A percentile compares a stretch with the other conserved stretches of the same genome.
Conservation (phyloP, 2,888 invertebrate genomes). For the Eilema sororculum region DNA sequence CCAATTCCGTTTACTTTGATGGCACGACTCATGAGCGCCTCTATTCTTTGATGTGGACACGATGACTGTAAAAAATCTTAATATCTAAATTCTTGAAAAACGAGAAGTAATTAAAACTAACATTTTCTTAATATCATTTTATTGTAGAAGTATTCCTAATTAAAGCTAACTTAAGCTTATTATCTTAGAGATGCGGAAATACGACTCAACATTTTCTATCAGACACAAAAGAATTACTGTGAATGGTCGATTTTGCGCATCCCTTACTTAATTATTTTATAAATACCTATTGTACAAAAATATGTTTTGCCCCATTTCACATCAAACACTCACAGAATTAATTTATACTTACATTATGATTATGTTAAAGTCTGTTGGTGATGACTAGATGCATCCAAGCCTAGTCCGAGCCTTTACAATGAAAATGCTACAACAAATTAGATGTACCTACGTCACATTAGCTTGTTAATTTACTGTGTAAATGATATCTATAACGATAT, state of each 20-base stretch:
- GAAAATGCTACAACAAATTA: slow-evolving; percentile 25
- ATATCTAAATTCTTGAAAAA: slow-evolving; percentile 4
- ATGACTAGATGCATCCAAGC: slow-evolving; percentile 59
- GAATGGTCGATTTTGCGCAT: slow-evolving; percentile 45
- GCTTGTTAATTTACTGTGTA: slow-evolving; percentile 28
- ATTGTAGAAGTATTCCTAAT: slow-evolving; percentile 44
- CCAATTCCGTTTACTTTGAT: slow-evolving; percentile 56
- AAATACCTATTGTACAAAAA: slow-evolving; percentile 49
- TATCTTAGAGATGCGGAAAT: slow-evolving; percentile 47
- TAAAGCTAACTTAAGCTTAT: slow-evolving; percentile 39
- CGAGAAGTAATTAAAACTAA: slow-evolving; percentile 30
- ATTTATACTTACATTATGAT: slow-evolving; percentile 25
- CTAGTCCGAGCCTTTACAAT: slow-evolving; percentile 50
- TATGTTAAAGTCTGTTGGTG: slow-evolving; percentile 44
- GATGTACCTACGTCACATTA: slow-evolving; percentile 28
- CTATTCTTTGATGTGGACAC: slow-evolving; percentile 35
- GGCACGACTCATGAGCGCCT: slow-evolving; percentile 23
- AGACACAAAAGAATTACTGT: slow-evolving; percentile 34
- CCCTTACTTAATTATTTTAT: slow-evolving; percentile 36
- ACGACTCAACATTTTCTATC: slow-evolving; percentile 31
- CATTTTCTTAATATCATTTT: slow-evolving; percentile 37
- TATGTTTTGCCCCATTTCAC: slow-evolving; percentile 34
- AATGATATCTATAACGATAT: slow-evolving; percentile 71
- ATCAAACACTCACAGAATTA: slow-evolving; percentile 35
- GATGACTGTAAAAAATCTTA: slow-evolving; percentile 9